Conservation (phyloP, 2,888 invertebrate species). For the Protula sp. region DNA sequence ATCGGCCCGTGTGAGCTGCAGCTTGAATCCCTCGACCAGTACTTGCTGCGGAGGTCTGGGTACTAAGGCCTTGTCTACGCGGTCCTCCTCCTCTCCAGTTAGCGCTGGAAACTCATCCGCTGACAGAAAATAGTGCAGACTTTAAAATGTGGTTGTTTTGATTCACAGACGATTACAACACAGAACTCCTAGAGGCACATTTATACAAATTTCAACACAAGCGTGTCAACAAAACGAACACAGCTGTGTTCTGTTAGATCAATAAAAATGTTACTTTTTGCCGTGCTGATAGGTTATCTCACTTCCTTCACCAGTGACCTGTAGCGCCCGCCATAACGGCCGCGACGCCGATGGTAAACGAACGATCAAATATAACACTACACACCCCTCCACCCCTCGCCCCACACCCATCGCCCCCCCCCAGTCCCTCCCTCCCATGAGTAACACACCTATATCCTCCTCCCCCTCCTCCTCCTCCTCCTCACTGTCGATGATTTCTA, state of each 20-base stretch:
- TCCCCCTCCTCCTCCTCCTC: neutral
- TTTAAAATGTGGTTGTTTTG: neutral
- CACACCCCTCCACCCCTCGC: too few species aligned
- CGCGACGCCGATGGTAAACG: too few species aligned
- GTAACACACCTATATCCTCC: neutral
- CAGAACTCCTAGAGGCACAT: neutral
- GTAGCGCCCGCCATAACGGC: too few species aligned
- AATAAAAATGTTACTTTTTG: too few species aligned
- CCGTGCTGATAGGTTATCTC: too few species aligned
- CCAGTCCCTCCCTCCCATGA: too few species aligned
- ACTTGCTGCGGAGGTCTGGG: slow-evolving; percentile 60
- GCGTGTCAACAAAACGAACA: too few species aligned
- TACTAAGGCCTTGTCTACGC: slow-evolving; percentile 43
- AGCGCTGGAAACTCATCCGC: slow-evolving; percentile 54
- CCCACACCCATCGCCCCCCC: too few species aligned
- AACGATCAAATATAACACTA: too few species aligned
- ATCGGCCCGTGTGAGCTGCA: slow-evolving; percentile 71
- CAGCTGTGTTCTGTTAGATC: too few species aligned
- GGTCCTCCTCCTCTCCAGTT: slow-evolving; percentile 64
- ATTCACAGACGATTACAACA: neutral
- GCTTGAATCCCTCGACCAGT: slow-evolving; percentile 60
- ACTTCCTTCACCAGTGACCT: too few species aligned
- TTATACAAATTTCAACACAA: too few species aligned
- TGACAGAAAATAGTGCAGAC: neutral
- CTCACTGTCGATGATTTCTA: neutral